Evolutionary conservation across 2,113 vertebrate species (phyloP).

Genomic region (Bubalus kerabau): DNA sequence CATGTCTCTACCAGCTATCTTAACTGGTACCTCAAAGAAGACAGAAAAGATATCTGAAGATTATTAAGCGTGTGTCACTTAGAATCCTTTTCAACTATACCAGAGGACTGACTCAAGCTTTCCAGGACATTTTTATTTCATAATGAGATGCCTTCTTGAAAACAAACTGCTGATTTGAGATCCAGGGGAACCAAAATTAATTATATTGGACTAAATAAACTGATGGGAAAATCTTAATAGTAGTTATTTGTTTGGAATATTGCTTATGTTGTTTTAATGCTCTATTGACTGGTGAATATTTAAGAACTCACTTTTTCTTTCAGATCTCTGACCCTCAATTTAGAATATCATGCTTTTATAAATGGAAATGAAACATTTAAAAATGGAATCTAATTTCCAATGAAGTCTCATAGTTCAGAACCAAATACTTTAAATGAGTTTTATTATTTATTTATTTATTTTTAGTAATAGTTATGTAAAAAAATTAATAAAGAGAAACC

Average conservation of each 20-base stretch:
- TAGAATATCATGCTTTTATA: not conserved
- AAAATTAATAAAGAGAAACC: not conserved
- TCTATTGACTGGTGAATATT: not conserved
- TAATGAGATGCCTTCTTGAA: not conserved
- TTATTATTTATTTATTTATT: not conserved
- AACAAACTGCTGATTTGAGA: not conserved
- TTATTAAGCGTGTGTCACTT: not conserved
- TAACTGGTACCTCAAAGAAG: not conserved
- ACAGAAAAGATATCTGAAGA: not conserved
- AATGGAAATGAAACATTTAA: not conserved
- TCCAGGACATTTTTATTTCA: not conserved
- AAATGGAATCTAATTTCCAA: not conserved
- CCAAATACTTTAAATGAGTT: not conserved
- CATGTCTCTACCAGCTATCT: not conserved
- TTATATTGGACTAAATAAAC: not conserved
- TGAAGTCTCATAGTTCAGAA: not conserved
- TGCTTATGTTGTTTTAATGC: not conserved
- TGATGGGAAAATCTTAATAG: not conserved
- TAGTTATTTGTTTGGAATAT: not conserved
- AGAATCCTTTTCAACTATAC: not conserved
- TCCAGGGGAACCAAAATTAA: not conserved
- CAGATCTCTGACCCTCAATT: not conserved
- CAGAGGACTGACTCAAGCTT: not conserved
- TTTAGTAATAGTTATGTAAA: not conserved
- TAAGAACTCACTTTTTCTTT: not conserved